These are phyloP conservation scores for Oryzias javanicus DNA, from an alignment of 2,113 vertebrate genomes.

Conservation along the genomic window DNA sequence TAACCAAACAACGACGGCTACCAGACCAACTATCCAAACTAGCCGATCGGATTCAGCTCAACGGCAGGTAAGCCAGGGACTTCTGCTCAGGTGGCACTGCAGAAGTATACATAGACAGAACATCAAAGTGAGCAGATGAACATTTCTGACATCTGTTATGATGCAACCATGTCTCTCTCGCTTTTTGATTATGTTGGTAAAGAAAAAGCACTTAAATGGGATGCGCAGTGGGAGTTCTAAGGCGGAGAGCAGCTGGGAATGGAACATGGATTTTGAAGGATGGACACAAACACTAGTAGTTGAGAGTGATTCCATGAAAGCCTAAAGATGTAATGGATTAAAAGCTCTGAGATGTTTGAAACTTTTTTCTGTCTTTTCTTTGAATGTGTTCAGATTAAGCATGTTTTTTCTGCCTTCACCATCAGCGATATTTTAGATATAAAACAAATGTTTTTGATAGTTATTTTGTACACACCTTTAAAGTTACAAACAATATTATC, in stretches of 20 bases:
- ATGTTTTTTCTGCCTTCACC: no score
- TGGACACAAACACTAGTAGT: conserved; percentile 3
- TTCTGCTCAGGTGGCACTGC: background rate
- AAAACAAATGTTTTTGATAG: no score
- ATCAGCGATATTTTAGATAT: no score
- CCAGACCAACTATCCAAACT: conserved; percentile 95
- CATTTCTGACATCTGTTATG: background rate
- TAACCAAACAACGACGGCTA: conserved; percentile 93
- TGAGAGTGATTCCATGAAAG: conserved; percentile 6
- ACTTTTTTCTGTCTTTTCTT: background rate
- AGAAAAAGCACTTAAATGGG: conserved; percentile 3
- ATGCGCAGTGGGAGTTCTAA: conserved; percentile 8
- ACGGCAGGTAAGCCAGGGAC: conserved; percentile 82
- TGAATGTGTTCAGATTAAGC: background rate
- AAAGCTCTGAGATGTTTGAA: background rate
- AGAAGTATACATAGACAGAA: no score
- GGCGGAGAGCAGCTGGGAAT: conserved; percentile 6
- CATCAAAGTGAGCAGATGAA: background rate
- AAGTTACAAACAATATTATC: background rate
- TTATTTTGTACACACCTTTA: no score
- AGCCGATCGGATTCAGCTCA: conserved; percentile 96
- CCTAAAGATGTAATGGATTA: background rate
- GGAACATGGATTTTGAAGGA: background rate
- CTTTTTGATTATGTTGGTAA: background rate
- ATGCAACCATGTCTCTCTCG: background rate